A percentile compares a stretch with the other conserved stretches of the same genome.
phyloP scores from a whole-genome alignment of 2,888 invertebrate genomes.

The Strigamia transsilvanica region DNA sequence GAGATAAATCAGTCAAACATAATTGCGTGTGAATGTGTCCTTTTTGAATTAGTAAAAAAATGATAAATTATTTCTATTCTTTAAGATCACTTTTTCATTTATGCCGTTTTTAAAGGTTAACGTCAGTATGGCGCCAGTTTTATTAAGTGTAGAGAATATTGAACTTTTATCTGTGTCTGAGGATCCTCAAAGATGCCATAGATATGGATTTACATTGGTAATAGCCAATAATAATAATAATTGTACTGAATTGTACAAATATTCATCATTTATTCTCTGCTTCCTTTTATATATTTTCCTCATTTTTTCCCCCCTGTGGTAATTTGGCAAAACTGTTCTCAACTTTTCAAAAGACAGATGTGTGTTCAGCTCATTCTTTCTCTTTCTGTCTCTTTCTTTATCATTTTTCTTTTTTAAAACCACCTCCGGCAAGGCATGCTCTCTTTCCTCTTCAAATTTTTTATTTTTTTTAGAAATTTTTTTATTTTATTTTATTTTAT shows the following conservation, averaged over 20 bases:
- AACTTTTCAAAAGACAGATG: conserved; percentile 20
- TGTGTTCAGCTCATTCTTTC: conserved; percentile 19
- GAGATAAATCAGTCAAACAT: neutral
- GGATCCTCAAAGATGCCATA: neutral
- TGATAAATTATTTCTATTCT: too few relatives aligned
- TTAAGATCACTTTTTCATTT: too few relatives aligned
- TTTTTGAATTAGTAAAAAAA: too few relatives aligned
- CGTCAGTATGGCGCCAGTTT: neutral
- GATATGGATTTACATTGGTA: neutral
- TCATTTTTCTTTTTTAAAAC: conserved; percentile 20
- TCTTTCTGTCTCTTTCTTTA: conserved; percentile 12
- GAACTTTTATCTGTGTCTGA: conserved; percentile 8
- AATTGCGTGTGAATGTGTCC: neutral
- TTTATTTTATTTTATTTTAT: neutral
- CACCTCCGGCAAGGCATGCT: neutral
- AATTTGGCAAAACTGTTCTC: conserved; percentile 16
- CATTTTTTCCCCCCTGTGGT: neutral
- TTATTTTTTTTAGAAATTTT: neutral
- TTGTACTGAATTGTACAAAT: neutral
- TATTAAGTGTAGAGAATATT: neutral
- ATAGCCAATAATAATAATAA: neutral
- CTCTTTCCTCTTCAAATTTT: neutral
- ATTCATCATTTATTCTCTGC: neutral
- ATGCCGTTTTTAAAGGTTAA: neutral
- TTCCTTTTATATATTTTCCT: neutral